A percentile compares a stretch with the other conserved stretches of the same genome.
Conservation (phyloP, 2,113 vertebrate genomes). For the Odocoileus virginianus region DNA sequence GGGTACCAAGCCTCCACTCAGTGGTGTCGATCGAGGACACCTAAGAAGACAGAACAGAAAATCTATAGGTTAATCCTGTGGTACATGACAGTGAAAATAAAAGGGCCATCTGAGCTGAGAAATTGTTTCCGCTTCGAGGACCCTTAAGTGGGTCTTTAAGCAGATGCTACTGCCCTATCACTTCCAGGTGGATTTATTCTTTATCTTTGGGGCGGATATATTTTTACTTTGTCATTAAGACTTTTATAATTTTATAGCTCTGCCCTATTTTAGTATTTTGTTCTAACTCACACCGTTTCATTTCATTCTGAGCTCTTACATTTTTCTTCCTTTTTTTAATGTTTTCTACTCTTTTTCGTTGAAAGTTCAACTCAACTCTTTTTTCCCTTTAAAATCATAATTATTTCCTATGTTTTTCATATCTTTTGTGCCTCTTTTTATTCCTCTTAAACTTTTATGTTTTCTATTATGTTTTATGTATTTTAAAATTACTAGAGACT, state of each 20-base stretch:
- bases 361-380: neutral
- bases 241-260: neutral
- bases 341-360: constrained; percentile 13
- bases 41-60: neutral
- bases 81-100: neutral
- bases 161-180: neutral
- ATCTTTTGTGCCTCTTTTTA: neutral
- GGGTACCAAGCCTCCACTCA: neutral
- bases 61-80: neutral
- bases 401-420: neutral
- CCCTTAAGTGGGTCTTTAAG: neutral
- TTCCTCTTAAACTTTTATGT: neutral
- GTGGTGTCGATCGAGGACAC: neutral
- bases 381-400: constrained; percentile 10
- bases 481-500: neutral
- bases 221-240: neutral
- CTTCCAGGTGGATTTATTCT: neutral
- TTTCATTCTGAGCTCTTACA: neutral
- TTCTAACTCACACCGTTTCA: neutral
- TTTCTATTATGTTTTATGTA: neutral
- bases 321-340: neutral
- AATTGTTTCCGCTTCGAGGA: neutral
- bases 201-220: neutral
- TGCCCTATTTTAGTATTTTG: neutral
- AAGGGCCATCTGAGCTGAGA: neutral